These are phyloP conservation scores for Rhorus exstirpatorius DNA, from an alignment of 2,888 invertebrate genomes.

Conservation along the genomic window DNA sequence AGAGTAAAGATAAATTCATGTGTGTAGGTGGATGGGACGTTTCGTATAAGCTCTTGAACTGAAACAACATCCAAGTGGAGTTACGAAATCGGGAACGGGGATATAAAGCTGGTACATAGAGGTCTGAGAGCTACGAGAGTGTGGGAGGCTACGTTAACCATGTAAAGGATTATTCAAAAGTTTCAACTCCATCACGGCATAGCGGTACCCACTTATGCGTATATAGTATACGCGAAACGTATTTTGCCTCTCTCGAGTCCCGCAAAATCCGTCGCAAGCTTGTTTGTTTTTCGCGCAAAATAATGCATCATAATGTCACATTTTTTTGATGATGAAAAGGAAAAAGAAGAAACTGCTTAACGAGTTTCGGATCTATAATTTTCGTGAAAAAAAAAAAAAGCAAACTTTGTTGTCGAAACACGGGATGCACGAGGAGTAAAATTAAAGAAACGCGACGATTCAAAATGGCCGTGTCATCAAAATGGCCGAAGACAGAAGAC, in stretches of 20 bases:
- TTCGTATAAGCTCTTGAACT: slow-evolving; percentile 56
- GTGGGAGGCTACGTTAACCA: slow-evolving; percentile 40
- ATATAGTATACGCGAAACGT: neutral
- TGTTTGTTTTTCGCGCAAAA: neutral
- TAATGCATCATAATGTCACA: neutral
- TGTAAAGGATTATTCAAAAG: slow-evolving; percentile 60
- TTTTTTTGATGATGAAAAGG: neutral
- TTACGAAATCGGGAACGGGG: slow-evolving; percentile 51
- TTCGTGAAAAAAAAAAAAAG: too few relatives aligned
- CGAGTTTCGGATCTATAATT: neutral
- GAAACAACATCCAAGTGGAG: slow-evolving; percentile 62
- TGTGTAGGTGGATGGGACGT: slow-evolving; percentile 8
- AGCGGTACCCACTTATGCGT: slow-evolving; percentile 19
- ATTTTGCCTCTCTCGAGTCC: neutral
- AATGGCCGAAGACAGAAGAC: too few relatives aligned
- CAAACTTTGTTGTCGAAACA: too few relatives aligned
- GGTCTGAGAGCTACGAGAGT: neutral
- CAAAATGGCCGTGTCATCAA: neutral
- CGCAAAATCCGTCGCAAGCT: slow-evolving; percentile 13
- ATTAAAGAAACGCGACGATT: neutral
- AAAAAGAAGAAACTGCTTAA: neutral
- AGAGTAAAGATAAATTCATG: slow-evolving; percentile 32
- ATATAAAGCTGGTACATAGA: slow-evolving; percentile 28
- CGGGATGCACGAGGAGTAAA: too few relatives aligned
- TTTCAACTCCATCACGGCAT: slow-evolving; percentile 43